A percentile compares a stretch with the other conserved stretches of the same genome.
These are phyloP conservation scores for Catalaphyllia jardinei DNA, from an alignment of 64 coral and sea anemone species.

Conservation along the genomic window DNA sequence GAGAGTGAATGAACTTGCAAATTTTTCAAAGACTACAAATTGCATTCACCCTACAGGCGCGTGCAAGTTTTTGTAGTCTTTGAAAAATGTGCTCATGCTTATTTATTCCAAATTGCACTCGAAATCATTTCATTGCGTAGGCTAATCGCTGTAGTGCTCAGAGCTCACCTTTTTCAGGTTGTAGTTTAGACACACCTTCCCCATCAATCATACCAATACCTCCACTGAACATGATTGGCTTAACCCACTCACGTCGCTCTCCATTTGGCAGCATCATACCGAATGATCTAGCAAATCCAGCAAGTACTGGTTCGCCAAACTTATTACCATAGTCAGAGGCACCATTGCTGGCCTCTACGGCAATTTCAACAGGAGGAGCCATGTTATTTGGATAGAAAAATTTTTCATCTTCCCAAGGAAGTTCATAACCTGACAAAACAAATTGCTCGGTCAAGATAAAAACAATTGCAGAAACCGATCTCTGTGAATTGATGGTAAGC, in stretches of 20 bases:
- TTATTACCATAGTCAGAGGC: conserved; percentile 98
- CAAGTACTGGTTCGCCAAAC: conserved; percentile 96
- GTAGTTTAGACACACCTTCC: conserved; percentile 57
- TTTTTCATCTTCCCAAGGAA: conserved; percentile 88
- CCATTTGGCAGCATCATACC: conserved; percentile 78
- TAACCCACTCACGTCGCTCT: conserved; percentile 92
- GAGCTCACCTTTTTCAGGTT: conserved; percentile 77
- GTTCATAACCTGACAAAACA: conserved; percentile 70
- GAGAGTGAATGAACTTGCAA: too few relatives aligned
- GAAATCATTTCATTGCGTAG: too few relatives aligned
- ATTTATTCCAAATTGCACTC: too few relatives aligned
- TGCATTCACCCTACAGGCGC: too few relatives aligned
- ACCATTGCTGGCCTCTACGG: conserved; percentile 94
- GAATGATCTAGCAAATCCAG: conserved; percentile 97
- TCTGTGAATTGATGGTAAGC: too few relatives aligned
- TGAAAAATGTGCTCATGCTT: too few relatives aligned
- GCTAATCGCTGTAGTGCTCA: too few relatives aligned
- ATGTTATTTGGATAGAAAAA: conserved; percentile 89
- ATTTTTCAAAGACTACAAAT: too few relatives aligned
- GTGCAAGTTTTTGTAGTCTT: too few relatives aligned
- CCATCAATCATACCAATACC: conserved; percentile 87
- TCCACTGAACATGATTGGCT: conserved; percentile 99
- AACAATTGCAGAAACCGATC: too few relatives aligned
- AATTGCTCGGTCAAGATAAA: background rate
- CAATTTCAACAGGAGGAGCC: conserved; percentile 82